Evolutionary conservation across 2,888 invertebrate genomes (phyloP).

Genomic region (Dyspetes luteomarginatus): DNA sequence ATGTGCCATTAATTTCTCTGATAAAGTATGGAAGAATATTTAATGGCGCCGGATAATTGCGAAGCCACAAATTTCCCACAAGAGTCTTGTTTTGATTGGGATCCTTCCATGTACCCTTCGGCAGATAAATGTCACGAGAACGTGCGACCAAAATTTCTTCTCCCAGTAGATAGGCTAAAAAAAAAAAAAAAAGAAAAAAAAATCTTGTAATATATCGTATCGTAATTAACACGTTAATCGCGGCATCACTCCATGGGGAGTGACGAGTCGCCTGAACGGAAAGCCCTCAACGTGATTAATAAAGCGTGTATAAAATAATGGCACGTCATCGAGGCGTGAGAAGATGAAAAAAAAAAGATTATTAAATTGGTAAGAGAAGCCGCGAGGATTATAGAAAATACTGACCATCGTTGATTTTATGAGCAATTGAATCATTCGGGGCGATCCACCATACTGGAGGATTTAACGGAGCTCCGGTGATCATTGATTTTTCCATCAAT

Average conservation of each 20-base stretch:
- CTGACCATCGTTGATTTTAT: slow-evolving; percentile 82
- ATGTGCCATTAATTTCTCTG: slow-evolving; percentile 56
- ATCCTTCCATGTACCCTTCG: slow-evolving; percentile 90
- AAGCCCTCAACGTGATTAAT: no score
- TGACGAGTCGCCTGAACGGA: no score
- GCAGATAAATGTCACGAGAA: slow-evolving; percentile 90
- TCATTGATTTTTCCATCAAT: slow-evolving; percentile 86
- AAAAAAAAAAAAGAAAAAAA: no score
- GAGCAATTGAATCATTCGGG: slow-evolving; percentile 87
- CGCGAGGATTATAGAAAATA: slow-evolving; percentile 38
- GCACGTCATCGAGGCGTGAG: no score
- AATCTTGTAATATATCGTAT: slow-evolving; percentile 37
- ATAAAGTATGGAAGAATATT: slow-evolving; percentile 89
- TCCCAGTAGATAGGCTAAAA: slow-evolving; percentile 91
- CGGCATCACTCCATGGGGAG: no score
- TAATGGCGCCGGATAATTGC: slow-evolving; percentile 88
- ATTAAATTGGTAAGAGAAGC: no score
- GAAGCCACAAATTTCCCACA: slow-evolving; percentile 87
- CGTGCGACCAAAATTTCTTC: slow-evolving; percentile 92
- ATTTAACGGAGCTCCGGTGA: slow-evolving; percentile 89
- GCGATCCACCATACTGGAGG: slow-evolving; percentile 94
- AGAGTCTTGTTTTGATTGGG: slow-evolving; percentile 82
- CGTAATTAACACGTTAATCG: no score
- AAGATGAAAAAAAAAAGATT: background rate
- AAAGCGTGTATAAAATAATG: no score